A percentile compares a stretch with the other conserved stretches of the same genome.
Conservation (phyloP, 1,140 invertebrate species). For the Drosophila burlai region DNA sequence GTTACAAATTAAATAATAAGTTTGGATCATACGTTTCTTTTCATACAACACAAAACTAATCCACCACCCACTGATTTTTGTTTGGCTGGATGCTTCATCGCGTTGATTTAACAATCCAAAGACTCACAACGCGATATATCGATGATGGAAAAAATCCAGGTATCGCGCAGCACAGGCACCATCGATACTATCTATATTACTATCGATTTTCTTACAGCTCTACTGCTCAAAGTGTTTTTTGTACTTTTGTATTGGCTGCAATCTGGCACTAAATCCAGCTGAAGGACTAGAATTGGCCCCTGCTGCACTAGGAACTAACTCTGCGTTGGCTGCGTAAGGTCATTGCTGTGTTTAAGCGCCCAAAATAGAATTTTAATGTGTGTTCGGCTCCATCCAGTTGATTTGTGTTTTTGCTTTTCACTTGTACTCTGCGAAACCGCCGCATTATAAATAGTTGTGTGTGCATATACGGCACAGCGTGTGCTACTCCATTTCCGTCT, state of each 20-base stretch:
- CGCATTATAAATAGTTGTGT: conserved; percentile 63
- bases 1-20: too few relatives aligned
- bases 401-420: conserved; percentile 37
- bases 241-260: conserved; percentile 23
- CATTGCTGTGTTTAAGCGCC: conserved; percentile 57
- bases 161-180: too few relatives aligned
- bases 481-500: conserved; percentile 18
- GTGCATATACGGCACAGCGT: conserved; percentile 21
- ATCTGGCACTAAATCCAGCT: conserved; percentile 9
- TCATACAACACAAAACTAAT: too few relatives aligned
- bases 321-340: conserved; percentile 48
- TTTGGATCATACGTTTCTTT: too few relatives aligned
- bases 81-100: too few relatives aligned
- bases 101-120: too few relatives aligned
- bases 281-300: conserved; percentile 33
- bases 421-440: conserved; percentile 27
- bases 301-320: conserved; percentile 23
- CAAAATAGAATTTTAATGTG: conserved; percentile 73
- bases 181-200: too few relatives aligned
- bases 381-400: conserved; percentile 24
- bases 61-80: too few relatives aligned
- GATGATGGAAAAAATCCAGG: too few relatives aligned
- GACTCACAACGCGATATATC: too few relatives aligned
- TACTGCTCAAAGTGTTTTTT: conserved; percentile 16
- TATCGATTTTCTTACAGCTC: too few relatives aligned